Evolutionary conservation across 2,113 vertebrate genomes (phyloP).

Genomic region (Platysternon megacephalum): DNA sequence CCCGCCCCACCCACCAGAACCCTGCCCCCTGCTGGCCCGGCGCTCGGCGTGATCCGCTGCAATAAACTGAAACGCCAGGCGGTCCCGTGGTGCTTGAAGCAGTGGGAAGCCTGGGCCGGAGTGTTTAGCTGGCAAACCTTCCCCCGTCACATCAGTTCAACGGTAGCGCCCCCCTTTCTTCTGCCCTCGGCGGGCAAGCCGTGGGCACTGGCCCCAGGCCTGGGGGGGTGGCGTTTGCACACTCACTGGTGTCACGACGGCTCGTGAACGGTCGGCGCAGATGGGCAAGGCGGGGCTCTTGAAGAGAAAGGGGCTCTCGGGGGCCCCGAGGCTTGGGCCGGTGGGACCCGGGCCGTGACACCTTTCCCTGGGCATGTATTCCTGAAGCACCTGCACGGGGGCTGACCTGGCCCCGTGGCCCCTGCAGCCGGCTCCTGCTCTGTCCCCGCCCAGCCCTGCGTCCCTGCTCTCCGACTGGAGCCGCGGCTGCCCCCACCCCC

Average conservation of each 20-base stretch:
- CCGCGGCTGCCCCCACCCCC: too few species aligned
- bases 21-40: background rate
- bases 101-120: too few species aligned
- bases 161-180: background rate
- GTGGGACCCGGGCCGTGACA: too few species aligned
- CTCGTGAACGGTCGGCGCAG: background rate
- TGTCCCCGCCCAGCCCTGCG: background rate
- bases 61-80: background rate
- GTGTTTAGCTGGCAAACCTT: background rate
- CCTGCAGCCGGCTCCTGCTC: background rate
- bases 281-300: background rate
- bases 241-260: background rate
- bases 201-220: too few species aligned
- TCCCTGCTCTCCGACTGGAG: background rate
- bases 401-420: too few species aligned
- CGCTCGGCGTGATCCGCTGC: rapidly evolving
- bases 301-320: too few species aligned
- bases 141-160: rapidly evolving
- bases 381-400: background rate
- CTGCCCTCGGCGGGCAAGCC: background rate
- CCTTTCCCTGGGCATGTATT: background rate
- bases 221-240: background rate
- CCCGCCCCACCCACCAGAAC: background rate
- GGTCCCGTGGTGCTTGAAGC: background rate
- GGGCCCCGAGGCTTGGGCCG: too few species aligned